Percentiles rank a stretch among this genome's conserved stretches.
These are phyloP conservation scores for Rhopilema esculentum DNA, from an alignment of 30 jellyfish, hydroid and myxozoan genomes.

Conservation along the genomic window DNA sequence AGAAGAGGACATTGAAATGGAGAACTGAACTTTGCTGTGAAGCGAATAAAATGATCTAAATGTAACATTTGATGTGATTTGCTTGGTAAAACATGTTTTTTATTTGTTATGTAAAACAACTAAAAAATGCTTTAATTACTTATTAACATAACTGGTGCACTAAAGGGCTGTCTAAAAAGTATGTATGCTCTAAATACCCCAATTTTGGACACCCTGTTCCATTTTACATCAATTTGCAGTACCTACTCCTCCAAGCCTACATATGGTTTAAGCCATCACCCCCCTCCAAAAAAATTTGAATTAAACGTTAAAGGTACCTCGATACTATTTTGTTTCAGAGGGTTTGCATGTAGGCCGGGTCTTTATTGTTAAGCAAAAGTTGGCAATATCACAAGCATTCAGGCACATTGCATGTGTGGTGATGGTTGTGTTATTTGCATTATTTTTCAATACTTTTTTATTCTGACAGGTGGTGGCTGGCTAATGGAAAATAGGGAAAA, in stretches of 20 bases:
- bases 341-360: not conserved
- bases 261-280: not conserved
- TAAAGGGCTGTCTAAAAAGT: not conserved
- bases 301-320: not conserved
- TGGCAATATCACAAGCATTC: too few species aligned
- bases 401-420: too few species aligned
- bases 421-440: not conserved
- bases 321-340: not conserved
- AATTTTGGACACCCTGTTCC: not conserved
- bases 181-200: not conserved
- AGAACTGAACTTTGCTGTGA: conserved; percentile 12
- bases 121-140: not conserved
- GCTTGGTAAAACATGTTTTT: not conserved
- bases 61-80: not conserved
- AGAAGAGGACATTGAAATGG: conserved; percentile 22
- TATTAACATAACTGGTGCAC: not conserved
- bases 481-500: not conserved
- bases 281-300: not conserved
- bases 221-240: not conserved
- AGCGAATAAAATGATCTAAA: not conserved
- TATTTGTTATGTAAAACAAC: not conserved
- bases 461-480: not conserved
- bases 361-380: not conserved
- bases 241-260: not conserved
- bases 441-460: not conserved